Evolutionary conservation across 92 coral and sea anemone species (phyloP), one percentile per base, ranked within the genome.

Genomic region (Meandrina meandrites): DNA sequence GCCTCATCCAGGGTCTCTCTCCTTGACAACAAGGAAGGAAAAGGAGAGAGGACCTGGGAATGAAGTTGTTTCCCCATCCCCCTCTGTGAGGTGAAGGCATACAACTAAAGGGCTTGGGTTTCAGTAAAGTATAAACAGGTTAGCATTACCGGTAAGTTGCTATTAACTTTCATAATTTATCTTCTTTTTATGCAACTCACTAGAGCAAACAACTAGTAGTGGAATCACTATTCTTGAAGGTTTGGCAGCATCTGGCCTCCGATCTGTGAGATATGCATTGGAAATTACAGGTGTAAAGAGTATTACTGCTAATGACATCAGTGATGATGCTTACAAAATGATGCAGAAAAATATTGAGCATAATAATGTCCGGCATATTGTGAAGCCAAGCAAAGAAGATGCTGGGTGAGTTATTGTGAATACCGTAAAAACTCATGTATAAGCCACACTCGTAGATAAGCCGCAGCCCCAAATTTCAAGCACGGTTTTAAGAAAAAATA

Each of bases 171-270:
- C 62, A 37, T 16, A n/a, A n/a, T n/a, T n/a, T 58, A 0, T 74
- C 11, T 53, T 48, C 50, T 67, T 28, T 42, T 30, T 82, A 67
- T n/a, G 42, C 37, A 66, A 28, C 17, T 24, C 8, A 21, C 37
- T 8, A 83, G 80, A 56, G 1, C 71, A 37, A 37, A 51, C 40
- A 57, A n/a, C 22, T 56, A 56, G n/a, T n/a, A 22, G 57, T 36
- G 97, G 94, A 67, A 81, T 97, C 76, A 91, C 94, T 24, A 48
- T 97, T 36, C 89, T 97, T n/a, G 99, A 97, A 78, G 99, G 97
- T 7, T 88, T 97, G 17, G 91, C 99, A n/a, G 99, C 99, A 8
- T 93, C 99, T 84, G 99, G 99, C n/a, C 89, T 97, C 50, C 95
- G 99, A 9, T 94, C 99, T 64, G 91, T 93, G 77, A 91, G 99